Evolutionary conservation across 2,113 vertebrate species (phyloP).

Genomic region (Archocentrus centrarchus): DNA sequence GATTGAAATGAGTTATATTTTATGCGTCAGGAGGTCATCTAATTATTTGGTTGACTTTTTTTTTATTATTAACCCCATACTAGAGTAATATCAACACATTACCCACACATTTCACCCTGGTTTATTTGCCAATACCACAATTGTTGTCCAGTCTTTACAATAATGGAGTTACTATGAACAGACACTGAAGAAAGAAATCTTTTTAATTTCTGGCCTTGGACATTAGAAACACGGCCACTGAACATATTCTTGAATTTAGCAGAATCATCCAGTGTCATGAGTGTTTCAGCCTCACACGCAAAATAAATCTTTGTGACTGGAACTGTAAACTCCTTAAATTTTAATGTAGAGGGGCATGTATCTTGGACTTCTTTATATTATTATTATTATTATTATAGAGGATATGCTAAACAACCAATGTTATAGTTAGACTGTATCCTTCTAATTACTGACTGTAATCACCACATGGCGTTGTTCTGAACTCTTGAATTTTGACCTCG

Average conservation of each 20-base stretch:
- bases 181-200: background rate
- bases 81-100: background rate
- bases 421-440: background rate
- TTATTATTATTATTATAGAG: background rate
- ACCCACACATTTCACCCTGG: background rate
- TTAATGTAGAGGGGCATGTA: background rate
- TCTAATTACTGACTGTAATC: background rate
- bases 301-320: too few relatives aligned
- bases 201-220: background rate
- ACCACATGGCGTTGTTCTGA: too few relatives aligned
- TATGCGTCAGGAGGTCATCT: background rate
- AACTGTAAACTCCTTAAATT: background rate
- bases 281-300: too few relatives aligned
- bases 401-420: background rate
- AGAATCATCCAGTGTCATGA: background rate
- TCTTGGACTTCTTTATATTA: background rate
- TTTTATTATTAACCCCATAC: background rate
- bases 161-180: background rate
- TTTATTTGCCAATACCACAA: background rate
- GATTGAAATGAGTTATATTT: background rate
- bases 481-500: too few relatives aligned
- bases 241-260: background rate
- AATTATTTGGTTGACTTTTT: background rate
- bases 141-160: background rate
- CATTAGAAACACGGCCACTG: background rate